Percentiles rank a stretch among this genome's conserved stretches.
phyloP scores from a whole-genome alignment of 2,888 invertebrate species.

The Trachelus tabidus region DNA sequence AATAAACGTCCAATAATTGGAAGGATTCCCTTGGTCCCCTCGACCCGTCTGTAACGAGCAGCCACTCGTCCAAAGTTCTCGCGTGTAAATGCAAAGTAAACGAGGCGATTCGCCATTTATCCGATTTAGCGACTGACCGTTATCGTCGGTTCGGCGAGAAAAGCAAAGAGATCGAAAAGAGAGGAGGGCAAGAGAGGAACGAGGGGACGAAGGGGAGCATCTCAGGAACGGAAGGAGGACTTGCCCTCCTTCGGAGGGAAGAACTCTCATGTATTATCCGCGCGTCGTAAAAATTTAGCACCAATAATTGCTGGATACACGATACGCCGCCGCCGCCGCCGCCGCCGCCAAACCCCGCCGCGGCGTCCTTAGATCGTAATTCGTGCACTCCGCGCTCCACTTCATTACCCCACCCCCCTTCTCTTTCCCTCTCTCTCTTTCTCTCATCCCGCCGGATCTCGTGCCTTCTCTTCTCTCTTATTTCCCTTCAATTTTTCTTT shows the following conservation, averaged over 20 bases:
- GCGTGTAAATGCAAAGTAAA: slow-evolving; percentile 21
- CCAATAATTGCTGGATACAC: slow-evolving; percentile 47
- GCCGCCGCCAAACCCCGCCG: background rate
- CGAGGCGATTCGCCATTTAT: slow-evolving; percentile 2
- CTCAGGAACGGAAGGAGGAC: background rate
- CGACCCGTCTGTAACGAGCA: background rate
- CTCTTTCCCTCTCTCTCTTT: background rate
- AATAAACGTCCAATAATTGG: too few species aligned
- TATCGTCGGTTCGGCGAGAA: slow-evolving; percentile 6
- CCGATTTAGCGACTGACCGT: slow-evolving; percentile 8
- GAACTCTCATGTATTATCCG: slow-evolving; percentile 24
- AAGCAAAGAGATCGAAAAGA: too few species aligned
- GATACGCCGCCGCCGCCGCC: slow-evolving; percentile 9
- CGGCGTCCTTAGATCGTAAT: too few species aligned
- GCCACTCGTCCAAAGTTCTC: slow-evolving; percentile 7
- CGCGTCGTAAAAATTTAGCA: slow-evolving; percentile 48
- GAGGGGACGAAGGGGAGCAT: background rate
- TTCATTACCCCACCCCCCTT: too few species aligned
- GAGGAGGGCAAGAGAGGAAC: too few species aligned
- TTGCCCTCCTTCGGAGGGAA: background rate
- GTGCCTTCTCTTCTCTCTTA: too few species aligned
- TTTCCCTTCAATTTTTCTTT: too few species aligned
- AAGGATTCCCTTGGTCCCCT: too few species aligned
- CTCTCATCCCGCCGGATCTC: too few species aligned
- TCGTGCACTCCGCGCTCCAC: too few species aligned